Evolutionary conservation across 2,888 invertebrate species (phyloP), one percentile per base, ranked within the genome.

Genomic region (Unio pictorum): DNA sequence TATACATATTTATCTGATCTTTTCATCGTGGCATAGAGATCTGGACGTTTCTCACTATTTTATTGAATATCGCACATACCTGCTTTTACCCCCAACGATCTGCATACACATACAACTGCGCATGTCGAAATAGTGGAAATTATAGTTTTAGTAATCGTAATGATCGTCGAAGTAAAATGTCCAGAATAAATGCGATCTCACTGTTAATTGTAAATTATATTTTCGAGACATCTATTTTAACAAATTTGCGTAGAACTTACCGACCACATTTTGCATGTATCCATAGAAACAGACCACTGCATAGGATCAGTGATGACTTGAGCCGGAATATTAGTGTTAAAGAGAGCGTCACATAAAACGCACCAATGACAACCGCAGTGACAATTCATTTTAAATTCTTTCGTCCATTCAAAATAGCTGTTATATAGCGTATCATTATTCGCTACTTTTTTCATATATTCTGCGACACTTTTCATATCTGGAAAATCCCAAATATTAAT

Each of bases 361-460:
- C 80, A 80, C 78, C 75, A 80, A 73, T 64, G 64, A 56, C 64
- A 64, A 1, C 64, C 64, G 28, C 64, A 64, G 64, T 64, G 64
- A 55, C 64, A 64, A 65, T 76, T 72, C 17, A 80, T 56, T 28
- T 78, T 76, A 67, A 72, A 70, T 57, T 70, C 57, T 11, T 64
- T 66, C 11, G 78, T 78, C 80, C 80, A 80, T 11, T 69, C 73
- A 34, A 80, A 68, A 61, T 76, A 74, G 28, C 70, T 67, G 69
- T 76, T 76, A 67, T 79, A 79, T 18, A 69, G 68, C 7, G 66
- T 69, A n/a, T 76, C 73, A 67, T 76, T 69, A 17, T 61, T 66
- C 34, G 60, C 64, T 1, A 80, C 64, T 20, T 69, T 62, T 18
- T 56, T 59, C 23, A 80, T 63, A 56, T 76, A 72, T 0, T 72